phyloP scores from a whole-genome alignment of 2,113 vertebrate genomes.

The Heterotis niloticus region DNA sequence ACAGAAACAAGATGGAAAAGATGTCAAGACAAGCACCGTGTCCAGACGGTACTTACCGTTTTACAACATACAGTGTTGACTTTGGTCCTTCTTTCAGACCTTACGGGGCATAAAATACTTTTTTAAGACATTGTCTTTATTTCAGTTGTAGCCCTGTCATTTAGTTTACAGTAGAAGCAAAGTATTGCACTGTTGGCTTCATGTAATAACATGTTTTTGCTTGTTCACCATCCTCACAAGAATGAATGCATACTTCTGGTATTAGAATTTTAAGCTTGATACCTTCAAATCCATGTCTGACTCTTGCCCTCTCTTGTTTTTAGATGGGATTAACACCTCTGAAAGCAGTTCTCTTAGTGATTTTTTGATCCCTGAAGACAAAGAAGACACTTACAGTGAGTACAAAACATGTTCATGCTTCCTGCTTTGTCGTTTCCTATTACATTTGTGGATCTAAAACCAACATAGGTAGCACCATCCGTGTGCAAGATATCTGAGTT shows the following conservation, averaged over 20 bases:
- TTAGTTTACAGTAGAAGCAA: background rate
- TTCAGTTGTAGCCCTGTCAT: background rate
- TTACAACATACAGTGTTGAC: too few species aligned
- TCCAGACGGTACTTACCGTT: slow-evolving; percentile 67
- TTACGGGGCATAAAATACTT: too few species aligned
- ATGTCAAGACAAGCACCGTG: slow-evolving; percentile 84
- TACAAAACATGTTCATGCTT: too few species aligned
- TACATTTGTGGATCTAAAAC: too few species aligned
- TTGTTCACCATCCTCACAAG: background rate
- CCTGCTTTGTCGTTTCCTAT: too few species aligned
- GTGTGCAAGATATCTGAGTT: background rate
- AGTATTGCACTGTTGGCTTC: background rate
- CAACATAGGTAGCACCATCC: background rate
- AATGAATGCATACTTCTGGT: background rate
- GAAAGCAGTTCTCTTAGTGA: background rate
- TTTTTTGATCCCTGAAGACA: background rate
- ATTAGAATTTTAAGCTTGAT: too few species aligned
- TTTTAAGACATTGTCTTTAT: too few species aligned
- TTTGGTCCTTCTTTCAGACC: too few species aligned
- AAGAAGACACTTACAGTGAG: background rate
- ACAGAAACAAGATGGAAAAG: slow-evolving; percentile 83
- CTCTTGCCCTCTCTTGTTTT: background rate
- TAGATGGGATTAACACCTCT: background rate
- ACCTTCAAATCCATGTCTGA: background rate
- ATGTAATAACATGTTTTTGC: background rate